Evolutionary conservation across 1,140 invertebrate genomes (phyloP).

Genomic region (Meloidogyne hapla): DNA sequence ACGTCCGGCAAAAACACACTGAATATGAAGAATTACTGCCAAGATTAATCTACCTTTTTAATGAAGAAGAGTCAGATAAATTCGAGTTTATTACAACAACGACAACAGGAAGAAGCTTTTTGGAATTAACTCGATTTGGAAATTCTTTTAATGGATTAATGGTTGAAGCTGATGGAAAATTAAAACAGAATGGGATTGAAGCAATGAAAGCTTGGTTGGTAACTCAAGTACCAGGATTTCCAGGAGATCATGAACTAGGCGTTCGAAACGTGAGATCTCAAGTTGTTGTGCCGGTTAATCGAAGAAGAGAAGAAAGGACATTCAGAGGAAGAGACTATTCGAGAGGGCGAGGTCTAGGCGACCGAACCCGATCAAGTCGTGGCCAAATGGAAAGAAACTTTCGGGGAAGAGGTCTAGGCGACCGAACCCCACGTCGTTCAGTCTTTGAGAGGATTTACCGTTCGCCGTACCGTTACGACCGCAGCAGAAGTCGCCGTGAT

Average conservation of each 20-base stretch:
- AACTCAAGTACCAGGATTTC: neutral
- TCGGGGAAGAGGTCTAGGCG: conserved; percentile 8
- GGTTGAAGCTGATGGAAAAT: neutral
- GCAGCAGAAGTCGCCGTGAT: too few relatives aligned
- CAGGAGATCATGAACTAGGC: conserved; percentile 3
- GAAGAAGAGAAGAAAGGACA: too few relatives aligned
- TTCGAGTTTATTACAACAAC: neutral
- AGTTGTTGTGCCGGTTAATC: too few relatives aligned
- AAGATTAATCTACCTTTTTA: too few relatives aligned
- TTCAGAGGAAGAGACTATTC: too few relatives aligned
- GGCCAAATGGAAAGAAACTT: too few relatives aligned
- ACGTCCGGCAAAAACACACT: neutral
- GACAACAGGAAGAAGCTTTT: neutral
- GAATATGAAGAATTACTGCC: conserved; percentile 1
- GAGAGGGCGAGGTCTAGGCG: conserved; percentile 10
- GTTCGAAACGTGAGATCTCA: neutral
- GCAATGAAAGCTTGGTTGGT: conserved; percentile 6
- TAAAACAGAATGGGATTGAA: neutral
- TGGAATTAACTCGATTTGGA: neutral
- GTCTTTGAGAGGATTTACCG: too few relatives aligned
- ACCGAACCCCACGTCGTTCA: neutral
- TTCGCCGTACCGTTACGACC: too few relatives aligned
- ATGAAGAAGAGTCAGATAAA: neutral
- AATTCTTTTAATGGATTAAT: neutral
- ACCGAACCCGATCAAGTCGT: neutral